Percentiles rank a stretch among this genome's conserved stretches.
Conservation (phyloP, 2,113 vertebrate genomes). For the Merops nubicus region DNA sequence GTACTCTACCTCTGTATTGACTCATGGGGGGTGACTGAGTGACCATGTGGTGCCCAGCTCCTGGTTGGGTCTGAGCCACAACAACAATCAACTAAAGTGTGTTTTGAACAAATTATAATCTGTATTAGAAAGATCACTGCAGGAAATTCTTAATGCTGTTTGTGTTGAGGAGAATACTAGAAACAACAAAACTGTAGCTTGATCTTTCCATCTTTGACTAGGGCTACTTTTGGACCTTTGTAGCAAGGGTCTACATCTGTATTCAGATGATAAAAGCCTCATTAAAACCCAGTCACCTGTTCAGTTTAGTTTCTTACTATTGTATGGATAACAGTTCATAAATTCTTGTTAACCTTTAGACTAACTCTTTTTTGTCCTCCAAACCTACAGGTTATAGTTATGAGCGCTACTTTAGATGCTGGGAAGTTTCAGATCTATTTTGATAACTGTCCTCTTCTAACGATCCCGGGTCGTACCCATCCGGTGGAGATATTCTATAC, state of each 20-base stretch:
- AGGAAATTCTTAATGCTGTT: background rate
- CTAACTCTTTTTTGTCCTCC: background rate
- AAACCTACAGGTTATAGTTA: slow-evolving; percentile 88
- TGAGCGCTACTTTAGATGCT: slow-evolving; percentile 96
- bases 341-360: background rate
- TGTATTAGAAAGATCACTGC: background rate
- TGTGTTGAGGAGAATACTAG: background rate
- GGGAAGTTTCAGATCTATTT: slow-evolving; percentile 98
- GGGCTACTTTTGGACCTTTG: background rate
- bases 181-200: background rate
- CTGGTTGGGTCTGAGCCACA: no score
- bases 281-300: background rate
- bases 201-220: background rate
- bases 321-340: background rate
- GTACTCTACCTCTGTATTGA: no score
- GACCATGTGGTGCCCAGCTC: no score
- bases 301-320: background rate
- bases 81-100: background rate
- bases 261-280: background rate
- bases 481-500: slow-evolving; percentile 99
- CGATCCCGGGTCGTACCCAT: slow-evolving; percentile 94
- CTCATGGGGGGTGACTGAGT: no score
- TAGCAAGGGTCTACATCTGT: background rate
- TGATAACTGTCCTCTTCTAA: slow-evolving; percentile 93
- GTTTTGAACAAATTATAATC: background rate